phyloP scores from a whole-genome alignment of 2,888 invertebrate species.

The Ernsta delagoae region DNA sequence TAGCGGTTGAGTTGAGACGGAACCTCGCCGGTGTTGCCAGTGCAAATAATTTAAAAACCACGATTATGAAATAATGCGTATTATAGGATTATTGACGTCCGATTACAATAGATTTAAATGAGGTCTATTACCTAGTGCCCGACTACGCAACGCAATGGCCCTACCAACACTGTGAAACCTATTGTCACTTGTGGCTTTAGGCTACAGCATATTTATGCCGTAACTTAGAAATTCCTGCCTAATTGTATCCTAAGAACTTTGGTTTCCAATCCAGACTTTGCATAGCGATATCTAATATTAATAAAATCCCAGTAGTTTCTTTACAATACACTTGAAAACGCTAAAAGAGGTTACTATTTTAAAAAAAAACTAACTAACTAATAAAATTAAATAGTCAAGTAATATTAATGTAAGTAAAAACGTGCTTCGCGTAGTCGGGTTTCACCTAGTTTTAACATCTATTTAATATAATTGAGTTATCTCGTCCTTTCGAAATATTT shows the following conservation, averaged over 20 bases:
- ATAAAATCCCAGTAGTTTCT: neutral
- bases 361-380: too few species aligned
- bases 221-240: neutral
- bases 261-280: neutral
- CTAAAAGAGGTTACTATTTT: too few species aligned
- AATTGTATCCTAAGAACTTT: neutral
- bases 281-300: neutral
- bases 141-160: conserved; percentile 36
- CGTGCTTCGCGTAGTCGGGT: conserved; percentile 36
- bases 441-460: conserved; percentile 51
- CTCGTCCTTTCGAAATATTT: conserved; percentile 17
- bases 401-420: conserved; percentile 1
- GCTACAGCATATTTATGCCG: neutral
- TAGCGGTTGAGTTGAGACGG: conserved; percentile 12
- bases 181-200: neutral
- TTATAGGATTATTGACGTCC: conserved; percentile 46
- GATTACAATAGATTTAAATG: conserved; percentile 45
- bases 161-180: neutral
- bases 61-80: conserved; percentile 34
- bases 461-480: conserved; percentile 50
- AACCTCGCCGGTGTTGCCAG: conserved; percentile 34
- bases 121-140: conserved; percentile 37
- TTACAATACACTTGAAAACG: neutral
- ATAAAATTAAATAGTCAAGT: too few species aligned
- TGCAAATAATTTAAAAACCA: conserved; percentile 38